Evolutionary conservation across 2,113 vertebrate species (phyloP).

Genomic region (Prinia subflava): DNA sequence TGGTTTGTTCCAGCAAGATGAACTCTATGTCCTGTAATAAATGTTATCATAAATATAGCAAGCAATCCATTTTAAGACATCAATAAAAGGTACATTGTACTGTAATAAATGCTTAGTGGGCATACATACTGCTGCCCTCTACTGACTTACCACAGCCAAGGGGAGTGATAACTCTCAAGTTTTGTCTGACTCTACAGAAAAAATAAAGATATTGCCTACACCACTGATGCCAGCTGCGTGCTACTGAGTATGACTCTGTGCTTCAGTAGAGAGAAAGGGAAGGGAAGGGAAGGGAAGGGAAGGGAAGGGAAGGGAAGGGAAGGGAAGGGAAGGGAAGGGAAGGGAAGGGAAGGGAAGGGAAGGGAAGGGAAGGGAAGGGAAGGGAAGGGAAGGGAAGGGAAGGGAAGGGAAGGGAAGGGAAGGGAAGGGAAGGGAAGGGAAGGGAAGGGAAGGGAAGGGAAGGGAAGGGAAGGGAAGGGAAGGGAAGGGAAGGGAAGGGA

Average conservation of each 20-base stretch:
- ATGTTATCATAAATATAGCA: slow-evolving; percentile 45
- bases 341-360: too few relatives aligned
- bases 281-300: background rate
- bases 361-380: too few relatives aligned
- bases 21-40: slow-evolving; percentile 53
- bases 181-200: background rate
- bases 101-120: background rate
- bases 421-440: too few relatives aligned
- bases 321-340: too few relatives aligned
- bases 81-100: background rate
- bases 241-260: background rate
- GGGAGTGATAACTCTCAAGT: background rate
- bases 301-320: background rate
- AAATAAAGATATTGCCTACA: background rate
- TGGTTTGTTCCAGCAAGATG: slow-evolving; percentile 46
- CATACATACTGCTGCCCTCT: background rate
- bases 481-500: too few relatives aligned
- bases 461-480: too few relatives aligned
- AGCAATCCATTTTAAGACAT: slow-evolving; percentile 20
- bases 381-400: too few relatives aligned
- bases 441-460: too few relatives aligned
- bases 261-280: background rate
- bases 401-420: too few relatives aligned
- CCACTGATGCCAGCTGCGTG: background rate
- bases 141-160: background rate